Base-by-base conservation (phyloP, 1,140 invertebrate species). In the Lanistes nyassanus region DNA sequence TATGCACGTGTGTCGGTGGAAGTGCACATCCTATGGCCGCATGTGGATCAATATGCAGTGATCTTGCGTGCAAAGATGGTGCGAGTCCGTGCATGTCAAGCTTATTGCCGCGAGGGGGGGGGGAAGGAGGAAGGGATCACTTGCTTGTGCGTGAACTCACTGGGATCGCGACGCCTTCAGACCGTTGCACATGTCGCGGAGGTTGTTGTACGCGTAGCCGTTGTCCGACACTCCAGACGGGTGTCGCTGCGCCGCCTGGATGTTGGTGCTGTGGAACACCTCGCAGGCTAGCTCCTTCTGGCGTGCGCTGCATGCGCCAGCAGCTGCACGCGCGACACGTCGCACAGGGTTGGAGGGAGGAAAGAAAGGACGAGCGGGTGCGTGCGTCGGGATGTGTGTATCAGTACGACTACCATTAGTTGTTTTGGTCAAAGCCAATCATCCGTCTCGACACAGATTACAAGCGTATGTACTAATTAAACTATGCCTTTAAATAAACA, bases 121-220 rank as follows among this genome's bases (percentile, higher is more conserved):
- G n/a, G n/a, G n/a, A 16, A 37, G 34, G 42, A 23, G 3, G 29
- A 6, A 23, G 5, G 13, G 9, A 69, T 9, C 16, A 0, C 39
- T 5, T 13, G 39, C 39, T 5, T 42, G 5, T 6, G 5, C 39
- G 29, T 51, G 5, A 64, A 74, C 79, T 64, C 76, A 85, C 82
- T 77, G 69, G 3, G 84, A 85, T 62, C 81, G 64, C 0, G 79
- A 67, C 4, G 80, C 84, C 58, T 77, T 76, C 21, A 62, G 66
- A 16, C 84, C 83, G 53, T 76, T 47, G 75, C 84, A 85, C 26
- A 82, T 75, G 64, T 85, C 84, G 37, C 66, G 62, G 42, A 85
- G 79, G 62, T 85, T 85, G 71, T 85, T 83, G 65, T 79, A 78
- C 16, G 84, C 62, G 65, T 79, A 85, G 21, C 81, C 84, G 66